Percentiles rank a stretch among this genome's conserved stretches.
Evolutionary conservation across 2,888 invertebrate species (phyloP).

Genomic region (Dicyrtomina minuta): DNA sequence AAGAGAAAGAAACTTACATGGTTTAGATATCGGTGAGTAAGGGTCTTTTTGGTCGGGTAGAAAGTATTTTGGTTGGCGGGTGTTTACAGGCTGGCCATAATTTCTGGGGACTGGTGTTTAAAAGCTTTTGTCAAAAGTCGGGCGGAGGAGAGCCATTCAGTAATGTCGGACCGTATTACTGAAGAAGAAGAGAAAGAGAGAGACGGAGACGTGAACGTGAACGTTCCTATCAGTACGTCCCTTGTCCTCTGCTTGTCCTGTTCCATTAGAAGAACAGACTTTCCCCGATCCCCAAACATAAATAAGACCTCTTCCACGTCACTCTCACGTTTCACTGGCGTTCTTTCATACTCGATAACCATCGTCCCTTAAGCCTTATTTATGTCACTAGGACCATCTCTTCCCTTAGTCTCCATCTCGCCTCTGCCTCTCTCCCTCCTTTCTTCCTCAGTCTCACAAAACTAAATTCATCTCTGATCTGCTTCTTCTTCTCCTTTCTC

Average conservation of each 20-base stretch:
- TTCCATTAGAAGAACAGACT: slow-evolving; percentile 52
- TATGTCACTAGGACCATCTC: slow-evolving; percentile 48
- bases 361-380: slow-evolving; percentile 54
- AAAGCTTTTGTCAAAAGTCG: slow-evolving; percentile 47
- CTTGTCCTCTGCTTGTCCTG: slow-evolving; percentile 52
- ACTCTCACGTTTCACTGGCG: slow-evolving; percentile 53
- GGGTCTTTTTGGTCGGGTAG: background rate
- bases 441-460: slow-evolving; percentile 13
- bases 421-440: slow-evolving; percentile 11
- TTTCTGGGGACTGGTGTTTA: slow-evolving; percentile 43
- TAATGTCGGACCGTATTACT: slow-evolving; percentile 34
- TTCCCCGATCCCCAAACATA: slow-evolving; percentile 53
- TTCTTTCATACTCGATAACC: slow-evolving; percentile 54
- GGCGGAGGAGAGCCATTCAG: slow-evolving; percentile 34
- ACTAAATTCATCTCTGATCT: slow-evolving; percentile 31
- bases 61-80: slow-evolving; percentile 16
- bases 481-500: slow-evolving; percentile 17
- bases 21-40: slow-evolving; percentile 24
- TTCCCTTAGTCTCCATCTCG: slow-evolving; percentile 22
- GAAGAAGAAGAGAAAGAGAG: slow-evolving; percentile 24
- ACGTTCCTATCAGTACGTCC: slow-evolving; percentile 36
- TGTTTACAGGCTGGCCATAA: slow-evolving; percentile 42
- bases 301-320: slow-evolving; percentile 54
- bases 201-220: slow-evolving; percentile 30
- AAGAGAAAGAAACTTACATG: slow-evolving; percentile 17